Base-by-base conservation (phyloP, 2,113 vertebrate species). In the Ptychochromis oligacanthus region DNA sequence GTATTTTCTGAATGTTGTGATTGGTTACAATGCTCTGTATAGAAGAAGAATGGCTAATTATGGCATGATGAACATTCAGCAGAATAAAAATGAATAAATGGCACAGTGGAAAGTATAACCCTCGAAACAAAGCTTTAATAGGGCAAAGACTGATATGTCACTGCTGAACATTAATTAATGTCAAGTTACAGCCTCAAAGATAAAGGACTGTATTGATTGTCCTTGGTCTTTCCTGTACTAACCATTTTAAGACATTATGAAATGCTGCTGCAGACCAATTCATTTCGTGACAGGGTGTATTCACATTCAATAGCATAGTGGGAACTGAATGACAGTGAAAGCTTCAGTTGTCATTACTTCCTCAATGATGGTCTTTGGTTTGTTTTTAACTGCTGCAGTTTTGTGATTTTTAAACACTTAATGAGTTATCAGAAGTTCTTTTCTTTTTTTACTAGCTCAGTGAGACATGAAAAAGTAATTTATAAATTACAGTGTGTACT, bases 391-490 rank as follows among this genome's bases (percentile, higher is more conserved):
- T 78, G 84, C 20, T 75, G 38, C 28, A 78, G 84, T 86, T 14
- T 76, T 74, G 70, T 38, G 55, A 75, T 77, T 82, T 38, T 92
- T 80, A 82, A 82, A 91, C 89, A 79, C 28, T 77, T 86, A 84
- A 20, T 9, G n/a, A 77, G 7, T 34, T 7, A 75, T 86, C 31
- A 43, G 70, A 85, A 31, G 55, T 58, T n/a, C 22, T 46, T 55
- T 75, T 93, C 88, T 88, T 91, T 90, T 85, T 89, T 87, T 89
- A 60, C 89, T 87, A 77, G 59, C 85, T 82, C 85, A 40, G 76
- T 93, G 91, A 93, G 93, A 80, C 84, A 94, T 89, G 88, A 88
- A 87, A 83, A 58, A 70, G 56, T 13, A 22, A 72, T 72, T 26
- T 34, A 70, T 67, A 56, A 77, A 82, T 58, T 56, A 43, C 20